Evolutionary conservation across 2,113 vertebrate species (phyloP).

Genomic region (Thermophis baileyi): DNA sequence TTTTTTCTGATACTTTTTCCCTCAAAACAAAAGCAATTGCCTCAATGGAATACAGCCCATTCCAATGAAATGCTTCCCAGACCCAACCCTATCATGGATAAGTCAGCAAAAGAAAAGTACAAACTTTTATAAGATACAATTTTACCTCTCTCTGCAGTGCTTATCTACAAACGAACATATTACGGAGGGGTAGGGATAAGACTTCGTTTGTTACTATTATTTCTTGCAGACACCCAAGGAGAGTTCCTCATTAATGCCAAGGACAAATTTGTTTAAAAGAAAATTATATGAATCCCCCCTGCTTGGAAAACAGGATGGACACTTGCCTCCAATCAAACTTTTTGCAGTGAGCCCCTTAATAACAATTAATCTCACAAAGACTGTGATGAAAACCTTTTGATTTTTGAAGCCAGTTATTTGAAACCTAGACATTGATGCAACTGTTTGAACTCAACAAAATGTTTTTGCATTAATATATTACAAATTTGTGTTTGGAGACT

Average conservation of each 20-base stretch:
- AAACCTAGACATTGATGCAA: background rate
- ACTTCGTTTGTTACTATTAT: constrained; percentile 73
- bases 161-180: constrained; percentile 86
- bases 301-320: constrained; percentile 48
- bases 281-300: constrained; percentile 58
- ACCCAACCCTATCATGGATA: constrained; percentile 70
- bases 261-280: constrained; percentile 69
- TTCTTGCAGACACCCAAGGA: constrained; percentile 79
- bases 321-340: constrained; percentile 35
- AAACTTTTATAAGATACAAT: constrained; percentile 78
- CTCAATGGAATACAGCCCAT: constrained; percentile 67
- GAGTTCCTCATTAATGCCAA: constrained; percentile 80
- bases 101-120: constrained; percentile 73
- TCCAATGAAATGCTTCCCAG: constrained; percentile 71
- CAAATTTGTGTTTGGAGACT: background rate
- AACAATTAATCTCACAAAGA: constrained; percentile 9
- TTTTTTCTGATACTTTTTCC: constrained; percentile 67
- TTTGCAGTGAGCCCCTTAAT: background rate
- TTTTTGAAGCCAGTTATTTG: background rate
- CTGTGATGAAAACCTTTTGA: background rate
- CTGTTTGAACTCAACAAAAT: background rate
- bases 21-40: constrained; percentile 69
- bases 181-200: constrained; percentile 60
- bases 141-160: constrained; percentile 77
- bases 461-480: background rate